Conservation (phyloP, 1,140 invertebrate genomes). For the Dysdera silvatica region DNA sequence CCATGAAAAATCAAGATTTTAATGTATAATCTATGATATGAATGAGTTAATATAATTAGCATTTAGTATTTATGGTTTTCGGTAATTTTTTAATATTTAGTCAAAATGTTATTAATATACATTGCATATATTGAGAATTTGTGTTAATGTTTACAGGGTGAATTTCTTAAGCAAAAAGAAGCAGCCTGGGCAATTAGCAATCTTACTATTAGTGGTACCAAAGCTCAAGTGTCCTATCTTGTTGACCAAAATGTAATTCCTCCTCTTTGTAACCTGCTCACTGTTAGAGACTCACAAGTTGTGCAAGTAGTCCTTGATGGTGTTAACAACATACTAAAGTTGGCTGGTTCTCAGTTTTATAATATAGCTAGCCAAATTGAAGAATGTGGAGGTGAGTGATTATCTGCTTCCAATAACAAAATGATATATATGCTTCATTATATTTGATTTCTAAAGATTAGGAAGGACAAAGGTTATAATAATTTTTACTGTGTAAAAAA, state of each 20-base stretch:
- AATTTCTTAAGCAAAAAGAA: slow-evolving; percentile 99
- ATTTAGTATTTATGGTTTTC: no score
- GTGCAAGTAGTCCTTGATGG: slow-evolving; percentile 86
- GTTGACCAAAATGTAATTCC: slow-evolving; percentile 81
- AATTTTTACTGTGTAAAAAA: no score
- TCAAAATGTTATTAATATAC: neutral
- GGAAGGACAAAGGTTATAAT: no score
- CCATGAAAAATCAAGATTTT: no score
- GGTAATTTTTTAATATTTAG: no score
- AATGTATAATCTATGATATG: no score
- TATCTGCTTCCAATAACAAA: neutral
- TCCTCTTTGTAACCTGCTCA: slow-evolving; percentile 76
- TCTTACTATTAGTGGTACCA: slow-evolving; percentile 91
- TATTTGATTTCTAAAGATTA: neutral
- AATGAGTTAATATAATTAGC: no score
- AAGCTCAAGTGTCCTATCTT: slow-evolving; percentile 69
- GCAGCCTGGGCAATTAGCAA: slow-evolving; percentile 99
- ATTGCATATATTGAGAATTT: neutral
- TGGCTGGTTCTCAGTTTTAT: slow-evolving; percentile 62
- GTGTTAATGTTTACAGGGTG: slow-evolving; percentile 57
- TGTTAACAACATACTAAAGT: slow-evolving; percentile 82
- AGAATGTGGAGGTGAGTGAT: slow-evolving; percentile 65
- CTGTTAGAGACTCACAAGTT: slow-evolving; percentile 78
- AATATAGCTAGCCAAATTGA: slow-evolving; percentile 71
- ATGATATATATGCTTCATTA: neutral